phyloP scores from a whole-genome alignment of 2,888 invertebrate genomes.

The Agrotis exclamationis region DNA sequence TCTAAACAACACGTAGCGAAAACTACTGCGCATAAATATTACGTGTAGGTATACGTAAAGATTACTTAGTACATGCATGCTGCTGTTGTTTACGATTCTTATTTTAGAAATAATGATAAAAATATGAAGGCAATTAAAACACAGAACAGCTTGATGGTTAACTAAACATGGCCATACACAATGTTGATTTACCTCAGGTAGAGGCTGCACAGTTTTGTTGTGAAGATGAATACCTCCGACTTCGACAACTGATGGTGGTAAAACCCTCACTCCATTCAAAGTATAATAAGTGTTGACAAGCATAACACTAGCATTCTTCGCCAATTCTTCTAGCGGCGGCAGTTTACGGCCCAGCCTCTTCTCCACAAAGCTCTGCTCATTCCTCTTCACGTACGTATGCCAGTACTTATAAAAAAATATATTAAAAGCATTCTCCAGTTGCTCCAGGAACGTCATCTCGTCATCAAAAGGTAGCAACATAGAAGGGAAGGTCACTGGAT shows the following conservation, averaged over 20 bases:
- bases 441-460: conserved; percentile 82
- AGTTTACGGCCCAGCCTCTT: conserved; percentile 75
- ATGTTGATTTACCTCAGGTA: conserved; percentile 68
- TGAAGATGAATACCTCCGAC: conserved; percentile 89
- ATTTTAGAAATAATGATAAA: not conserved
- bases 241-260: conserved; percentile 87
- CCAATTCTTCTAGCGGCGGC: conserved; percentile 79
- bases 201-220: conserved; percentile 64
- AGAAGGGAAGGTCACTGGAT: conserved; percentile 82
- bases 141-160: not conserved
- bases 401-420: conserved; percentile 66
- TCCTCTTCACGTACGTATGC: conserved; percentile 71
- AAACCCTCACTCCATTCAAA: conserved; percentile 81
- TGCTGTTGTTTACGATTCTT: not conserved
- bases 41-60: conserved; percentile 1
- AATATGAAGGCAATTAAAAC: not conserved
- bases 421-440: conserved; percentile 83
- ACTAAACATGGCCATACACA: not conserved
- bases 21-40: not conserved
- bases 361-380: conserved; percentile 76
- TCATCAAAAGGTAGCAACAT: conserved; percentile 73
- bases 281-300: conserved; percentile 87
- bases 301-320: conserved; percentile 83
- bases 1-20: not conserved
- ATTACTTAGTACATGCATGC: not conserved